Evolutionary conservation across 1,140 invertebrate genomes (phyloP), one percentile per base, ranked within the genome.

Genomic region (Drosophila sulfurigaster): DNA sequence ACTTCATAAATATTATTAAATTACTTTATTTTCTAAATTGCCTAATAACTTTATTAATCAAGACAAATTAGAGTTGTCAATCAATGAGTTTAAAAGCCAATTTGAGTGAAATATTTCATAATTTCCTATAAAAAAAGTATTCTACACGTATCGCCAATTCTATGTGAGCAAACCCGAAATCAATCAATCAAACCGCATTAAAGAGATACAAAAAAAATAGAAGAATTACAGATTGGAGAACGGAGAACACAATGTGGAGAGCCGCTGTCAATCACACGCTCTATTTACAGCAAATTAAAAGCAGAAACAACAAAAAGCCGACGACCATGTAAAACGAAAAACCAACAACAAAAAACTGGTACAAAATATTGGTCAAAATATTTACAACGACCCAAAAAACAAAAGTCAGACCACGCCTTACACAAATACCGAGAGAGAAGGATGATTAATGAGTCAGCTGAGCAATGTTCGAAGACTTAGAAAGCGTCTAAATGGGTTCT

Each of bases 351-450:
- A 58, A 41, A 75, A 68, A 78, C 41, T 73, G 38, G 57, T 49
- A 83, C 76, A 65, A 83, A 88, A 83, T 87, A 83, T 88, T 83
- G 83, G 81, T 89, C 83, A 89, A 89, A 89, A 88, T 88, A 89
- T 83, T 88, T 88, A 89, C 73, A 72, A 74, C 79, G 75, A 63
- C 70, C 71, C 79, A 66, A 68, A 66, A 51, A 63, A 41, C 32
- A 72, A 51, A 57, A 30, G 1, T 38, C 28, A 41, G 30, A 45
- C 66, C 72, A 75, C 72, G 72, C 72, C 72, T 15, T 45, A 46
- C 60, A 56, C 35, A 48, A 63, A 38, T 3, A 20, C 3, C 2
- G 43, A 35, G 38, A 28, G 7, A 43, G 41, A 43, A 13, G 20
- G 30, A 71, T 86, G 83, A 83, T 88, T 81, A 83, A 88, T 88